phyloP scores from a whole-genome alignment of 23 tunicate genomes.

The Ascidia mentula region DNA sequence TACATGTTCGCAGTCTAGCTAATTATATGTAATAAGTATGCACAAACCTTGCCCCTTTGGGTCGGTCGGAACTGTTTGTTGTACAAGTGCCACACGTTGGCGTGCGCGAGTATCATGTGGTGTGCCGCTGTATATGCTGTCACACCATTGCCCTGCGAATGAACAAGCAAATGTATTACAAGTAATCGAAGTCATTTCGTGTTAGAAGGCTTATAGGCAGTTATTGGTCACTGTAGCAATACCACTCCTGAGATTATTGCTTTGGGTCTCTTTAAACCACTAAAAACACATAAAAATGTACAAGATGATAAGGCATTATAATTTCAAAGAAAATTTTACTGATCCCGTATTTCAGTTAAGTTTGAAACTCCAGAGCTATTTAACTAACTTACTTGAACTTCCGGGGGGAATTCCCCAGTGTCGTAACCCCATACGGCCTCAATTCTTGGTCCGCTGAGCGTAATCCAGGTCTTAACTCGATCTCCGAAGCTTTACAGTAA shows the following conservation, averaged over 20 bases:
- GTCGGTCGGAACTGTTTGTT: slow-evolving; percentile 44
- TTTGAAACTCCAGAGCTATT: no score
- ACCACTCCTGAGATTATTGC: no score
- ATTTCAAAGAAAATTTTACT: no score
- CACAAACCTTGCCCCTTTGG: slow-evolving; percentile 76
- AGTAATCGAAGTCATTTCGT: no score
- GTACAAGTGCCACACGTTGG: slow-evolving; percentile 71
- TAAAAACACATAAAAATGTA: no score
- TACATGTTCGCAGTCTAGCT: neutral
- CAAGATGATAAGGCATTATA: no score
- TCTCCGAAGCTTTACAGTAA: slow-evolving; percentile 73
- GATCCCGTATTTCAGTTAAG: no score
- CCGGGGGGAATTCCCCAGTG: slow-evolving; percentile 83
- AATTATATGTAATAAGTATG: neutral
- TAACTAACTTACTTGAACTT: slow-evolving; percentile 21
- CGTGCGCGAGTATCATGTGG: slow-evolving; percentile 95
- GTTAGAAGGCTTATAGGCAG: no score
- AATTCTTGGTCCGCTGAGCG: slow-evolving; percentile 74
- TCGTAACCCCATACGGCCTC: slow-evolving; percentile 78
- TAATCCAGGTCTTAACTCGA: slow-evolving; percentile 91
- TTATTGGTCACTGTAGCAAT: no score
- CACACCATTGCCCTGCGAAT: slow-evolving; percentile 54
- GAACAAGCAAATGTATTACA: neutral
- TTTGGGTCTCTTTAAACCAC: no score
- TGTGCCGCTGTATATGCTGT: slow-evolving; percentile 80